Evolutionary conservation across 2,113 vertebrate genomes (phyloP), one percentile per base, ranked within the genome.

Genomic region (Gallinago media): DNA sequence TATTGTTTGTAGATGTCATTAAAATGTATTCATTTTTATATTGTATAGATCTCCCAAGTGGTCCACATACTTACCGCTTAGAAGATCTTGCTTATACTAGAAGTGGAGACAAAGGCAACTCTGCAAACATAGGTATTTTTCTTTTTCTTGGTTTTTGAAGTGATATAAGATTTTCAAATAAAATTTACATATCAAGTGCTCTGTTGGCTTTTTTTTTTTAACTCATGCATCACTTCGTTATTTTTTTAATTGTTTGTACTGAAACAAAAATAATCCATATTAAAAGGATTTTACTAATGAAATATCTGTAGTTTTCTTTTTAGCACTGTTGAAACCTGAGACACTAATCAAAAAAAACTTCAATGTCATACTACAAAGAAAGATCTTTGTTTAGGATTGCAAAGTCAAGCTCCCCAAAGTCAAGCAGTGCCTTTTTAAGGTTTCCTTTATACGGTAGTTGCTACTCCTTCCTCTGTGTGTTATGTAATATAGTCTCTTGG

Each of bases 101-200:
- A 95, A 99, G 98, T 34, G 98, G 99, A 66, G 98, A 99, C 97
- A 99, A 99, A 96, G 98, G 98, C 92, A 98, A 98, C 96, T 98
- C 97, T 29, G 98, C 98, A 42, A 99, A 99, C 92, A 98, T 99
- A 85, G 99, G 98, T 99, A 98, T 97, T 86, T 49, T 85, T 72
- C 52, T 70, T 88, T 66, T 78, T 79, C 42, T 62, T 55, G 32
- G 74, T 88, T 94, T 65, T 27, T 63, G 62, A 70, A 62, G 38
- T 52, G 46, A 38, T 54, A 11, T 8, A 38, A 71, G 40, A 32
- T 72, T 85, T 93, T 92, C 75, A 73, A 1, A 0, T 62, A 46
- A 67, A 18, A 76, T 7, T 76, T 77, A 52, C 0, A 1, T 58
- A 62, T n/a, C 12, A 65, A 76, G 6, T 52, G 21, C 17, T 92